Base-by-base conservation (phyloP, 2,113 vertebrate genomes). In the Rhynchopsitta pachyrhyncha region DNA sequence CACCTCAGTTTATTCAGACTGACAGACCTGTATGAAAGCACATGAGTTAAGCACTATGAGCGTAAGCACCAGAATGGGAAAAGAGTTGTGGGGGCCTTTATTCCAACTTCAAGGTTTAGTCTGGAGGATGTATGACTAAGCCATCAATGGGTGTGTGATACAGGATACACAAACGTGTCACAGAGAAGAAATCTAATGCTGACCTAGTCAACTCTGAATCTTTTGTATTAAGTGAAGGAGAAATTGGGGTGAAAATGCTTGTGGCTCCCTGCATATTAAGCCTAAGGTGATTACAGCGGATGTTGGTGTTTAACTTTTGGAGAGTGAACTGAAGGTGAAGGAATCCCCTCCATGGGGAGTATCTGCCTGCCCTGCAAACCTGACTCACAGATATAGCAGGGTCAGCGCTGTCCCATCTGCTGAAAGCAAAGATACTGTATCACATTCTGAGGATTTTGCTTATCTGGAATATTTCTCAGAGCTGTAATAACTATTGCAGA, bases 401-500 rank as follows among this genome's bases (percentile, higher is more conserved):
- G 37, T 76, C 86, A 91, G 68, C 74, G 50, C n/a, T 85, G 81
- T 44, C 82, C 69, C 24, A 7, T 86, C 82, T 87, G 62, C 83
- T 93, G 86, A 96, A 92, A 94, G 63, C 70, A 93, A 88, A 89
- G 90, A 66, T 88, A 46, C 57, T 83, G n/a, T 79, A 82, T 89
- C 91, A 86, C 89, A 74, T 89, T 92, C 69, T 92, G 86, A 91
- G 62, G 83, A 94, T 91, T 97, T 96, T 94, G 94, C 92, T 93
- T 97, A 96, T 96, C 92, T 96, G 86, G 91, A 94, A 86, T 95
- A 71, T 92, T 96, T 95, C 86, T 95, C n/a, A 27, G 88, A 66
- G 77, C 68, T 94, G 82, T 88, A 93, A 86, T 68, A 96, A 96
- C 70, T 96, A 81, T 93, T 95, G 93, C 91, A 96, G 77, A 62